phyloP scores from a whole-genome alignment of 2,113 vertebrate genomes.

The Campylomormyrus tamandua region DNA sequence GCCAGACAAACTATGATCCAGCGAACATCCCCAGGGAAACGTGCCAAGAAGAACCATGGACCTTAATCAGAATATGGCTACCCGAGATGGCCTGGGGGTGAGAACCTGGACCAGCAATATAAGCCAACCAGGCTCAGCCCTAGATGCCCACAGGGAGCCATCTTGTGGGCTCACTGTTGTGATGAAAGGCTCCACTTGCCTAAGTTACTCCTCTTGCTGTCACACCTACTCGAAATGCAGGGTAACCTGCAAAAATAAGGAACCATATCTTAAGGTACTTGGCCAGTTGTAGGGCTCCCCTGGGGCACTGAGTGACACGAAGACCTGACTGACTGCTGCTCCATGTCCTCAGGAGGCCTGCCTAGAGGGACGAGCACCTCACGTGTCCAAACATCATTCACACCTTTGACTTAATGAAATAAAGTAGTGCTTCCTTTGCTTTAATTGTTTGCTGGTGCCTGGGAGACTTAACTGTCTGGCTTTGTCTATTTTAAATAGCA shows the following conservation, averaged over 20 bases:
- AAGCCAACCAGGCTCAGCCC: neutral
- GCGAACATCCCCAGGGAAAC: neutral
- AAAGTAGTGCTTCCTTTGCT: neutral
- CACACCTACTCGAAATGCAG: neutral
- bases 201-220: neutral
- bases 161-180: neutral
- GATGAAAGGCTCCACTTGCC: neutral
- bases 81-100: neutral
- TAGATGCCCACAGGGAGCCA: neutral
- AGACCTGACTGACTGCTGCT: too few species aligned
- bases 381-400: too few species aligned
- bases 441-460: neutral
- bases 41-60: neutral
- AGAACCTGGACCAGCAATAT: neutral
- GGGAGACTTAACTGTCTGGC: neutral
- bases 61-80: neutral
- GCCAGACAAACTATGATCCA: neutral
- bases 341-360: too few species aligned
- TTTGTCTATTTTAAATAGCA: neutral
- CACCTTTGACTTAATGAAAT: too few species aligned
- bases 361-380: too few species aligned
- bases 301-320: too few species aligned
- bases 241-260: too few species aligned
- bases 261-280: too few species aligned
- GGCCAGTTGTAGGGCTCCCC: too few species aligned